A percentile compares a stretch with the other conserved stretches of the same genome.
These are phyloP conservation scores for Teinopalpus imperialis DNA, from an alignment of 2,888 invertebrate species.

Conservation along the genomic window DNA sequence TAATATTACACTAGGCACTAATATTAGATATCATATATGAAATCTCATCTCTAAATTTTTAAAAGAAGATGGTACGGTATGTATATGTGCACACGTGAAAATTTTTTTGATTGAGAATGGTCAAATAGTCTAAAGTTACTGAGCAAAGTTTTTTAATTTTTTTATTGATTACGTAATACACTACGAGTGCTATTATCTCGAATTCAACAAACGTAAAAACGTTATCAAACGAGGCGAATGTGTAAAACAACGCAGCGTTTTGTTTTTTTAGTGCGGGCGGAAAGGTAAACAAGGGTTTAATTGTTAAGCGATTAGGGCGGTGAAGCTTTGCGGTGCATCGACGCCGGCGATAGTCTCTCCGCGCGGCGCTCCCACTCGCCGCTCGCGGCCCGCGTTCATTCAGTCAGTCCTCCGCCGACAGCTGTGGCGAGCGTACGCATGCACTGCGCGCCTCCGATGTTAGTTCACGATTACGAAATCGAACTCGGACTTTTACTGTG, in stretches of 20 bases:
- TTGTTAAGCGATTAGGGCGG: constrained; percentile 74
- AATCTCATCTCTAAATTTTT: too few relatives aligned
- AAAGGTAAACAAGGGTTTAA: constrained; percentile 75
- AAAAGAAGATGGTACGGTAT: too few relatives aligned
- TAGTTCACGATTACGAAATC: constrained; percentile 79
- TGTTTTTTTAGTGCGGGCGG: constrained; percentile 42
- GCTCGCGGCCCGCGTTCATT: constrained; percentile 69
- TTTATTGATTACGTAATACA: neutral
- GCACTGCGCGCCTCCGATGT: constrained; percentile 69
- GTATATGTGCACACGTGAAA: too few relatives aligned
- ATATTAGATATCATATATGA: too few relatives aligned
- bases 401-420: constrained; percentile 75
- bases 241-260: constrained; percentile 26
- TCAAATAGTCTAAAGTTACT: too few relatives aligned
- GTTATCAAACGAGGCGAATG: constrained; percentile 23
- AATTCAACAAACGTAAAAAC: constrained; percentile 20
- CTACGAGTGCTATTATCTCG: constrained; percentile 11
- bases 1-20: too few relatives aligned
- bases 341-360: constrained; percentile 59
- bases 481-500: constrained; percentile 72
- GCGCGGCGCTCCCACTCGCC: constrained; percentile 66
- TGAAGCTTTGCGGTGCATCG: constrained; percentile 77
- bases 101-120: too few relatives aligned
- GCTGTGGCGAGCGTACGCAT: constrained; percentile 70
- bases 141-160: too few relatives aligned